A percentile compares a stretch with the other conserved stretches of the same genome.
These are phyloP conservation scores for Myotis daubentonii DNA, from an alignment of 2,797 vertebrate species.

Conservation along the genomic window DNA sequence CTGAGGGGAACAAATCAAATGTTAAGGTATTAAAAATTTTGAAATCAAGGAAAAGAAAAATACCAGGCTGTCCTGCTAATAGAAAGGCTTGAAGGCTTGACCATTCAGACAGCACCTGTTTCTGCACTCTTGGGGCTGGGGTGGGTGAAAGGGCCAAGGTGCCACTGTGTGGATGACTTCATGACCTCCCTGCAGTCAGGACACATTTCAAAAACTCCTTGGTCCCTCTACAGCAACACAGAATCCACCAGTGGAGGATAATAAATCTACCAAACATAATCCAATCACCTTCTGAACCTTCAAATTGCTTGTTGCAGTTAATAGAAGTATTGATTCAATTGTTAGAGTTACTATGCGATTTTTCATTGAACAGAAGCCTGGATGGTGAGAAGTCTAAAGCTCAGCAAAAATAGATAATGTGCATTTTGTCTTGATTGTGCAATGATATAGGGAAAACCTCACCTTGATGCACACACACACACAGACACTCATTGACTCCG, in stretches of 20 bases:
- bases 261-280: constrained; percentile 46
- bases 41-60: constrained; percentile 60
- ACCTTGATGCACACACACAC: neutral
- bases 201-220: neutral
- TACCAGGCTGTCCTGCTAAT: constrained; percentile 41
- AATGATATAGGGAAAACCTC: neutral
- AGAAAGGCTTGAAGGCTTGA: constrained; percentile 41
- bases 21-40: constrained; percentile 51
- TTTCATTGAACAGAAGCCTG: constrained; percentile 18
- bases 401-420: constrained; percentile 16
- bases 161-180: neutral
- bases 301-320: constrained; percentile 64
- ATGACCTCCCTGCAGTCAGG: constrained; percentile 16
- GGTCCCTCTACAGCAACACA: neutral
- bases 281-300: constrained; percentile 53
- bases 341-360: constrained; percentile 42
- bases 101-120: neutral
- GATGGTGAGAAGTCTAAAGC: neutral
- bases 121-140: neutral
- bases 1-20: constrained; percentile 34
- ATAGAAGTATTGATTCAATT: constrained; percentile 63
- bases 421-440: neutral
- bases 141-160: neutral
- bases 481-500: neutral
- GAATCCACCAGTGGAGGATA: neutral